A percentile compares a stretch with the other conserved stretches of the same genome.
Evolutionary conservation across 2,797 vertebrate species (phyloP).

Genomic region (Lepus townsendii): DNA sequence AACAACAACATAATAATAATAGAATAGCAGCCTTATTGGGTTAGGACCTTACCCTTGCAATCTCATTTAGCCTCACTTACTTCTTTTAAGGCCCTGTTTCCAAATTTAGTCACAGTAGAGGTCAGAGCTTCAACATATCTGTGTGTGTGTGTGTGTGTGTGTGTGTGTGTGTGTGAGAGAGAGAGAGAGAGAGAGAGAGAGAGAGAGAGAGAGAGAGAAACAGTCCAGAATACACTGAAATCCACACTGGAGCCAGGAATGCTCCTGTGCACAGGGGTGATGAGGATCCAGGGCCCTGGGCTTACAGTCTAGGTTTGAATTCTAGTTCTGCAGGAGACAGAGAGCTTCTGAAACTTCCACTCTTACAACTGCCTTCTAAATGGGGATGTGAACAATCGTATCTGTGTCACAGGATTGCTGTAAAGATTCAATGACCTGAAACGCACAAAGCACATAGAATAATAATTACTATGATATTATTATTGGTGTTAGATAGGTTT

Average conservation of each 20-base stretch:
- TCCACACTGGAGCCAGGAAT: background rate
- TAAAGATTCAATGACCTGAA: constrained; percentile 11
- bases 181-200: background rate
- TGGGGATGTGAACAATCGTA: background rate
- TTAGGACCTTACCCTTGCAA: background rate
- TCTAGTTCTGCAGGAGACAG: background rate
- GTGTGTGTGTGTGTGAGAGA: too few relatives aligned
- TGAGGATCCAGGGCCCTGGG: background rate
- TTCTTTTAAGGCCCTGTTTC: background rate
- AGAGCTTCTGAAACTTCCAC: background rate
- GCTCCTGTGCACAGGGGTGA: background rate
- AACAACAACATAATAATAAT: too few relatives aligned
- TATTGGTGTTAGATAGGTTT: background rate
- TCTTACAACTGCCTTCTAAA: background rate
- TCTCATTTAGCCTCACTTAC: background rate
- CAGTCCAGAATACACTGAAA: background rate
- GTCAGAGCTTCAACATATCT: background rate
- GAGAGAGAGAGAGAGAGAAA: background rate
- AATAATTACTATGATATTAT: constrained; percentile 8
- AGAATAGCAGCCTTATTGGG: background rate
- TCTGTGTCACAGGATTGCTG: background rate
- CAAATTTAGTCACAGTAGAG: background rate
- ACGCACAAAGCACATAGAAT: background rate
- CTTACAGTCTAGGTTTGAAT: background rate
- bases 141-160: too few relatives aligned